Percentiles rank a stretch among this genome's conserved stretches.
Evolutionary conservation across 2,797 vertebrate genomes (phyloP).

Genomic region (Borostomias antarcticus): DNA sequence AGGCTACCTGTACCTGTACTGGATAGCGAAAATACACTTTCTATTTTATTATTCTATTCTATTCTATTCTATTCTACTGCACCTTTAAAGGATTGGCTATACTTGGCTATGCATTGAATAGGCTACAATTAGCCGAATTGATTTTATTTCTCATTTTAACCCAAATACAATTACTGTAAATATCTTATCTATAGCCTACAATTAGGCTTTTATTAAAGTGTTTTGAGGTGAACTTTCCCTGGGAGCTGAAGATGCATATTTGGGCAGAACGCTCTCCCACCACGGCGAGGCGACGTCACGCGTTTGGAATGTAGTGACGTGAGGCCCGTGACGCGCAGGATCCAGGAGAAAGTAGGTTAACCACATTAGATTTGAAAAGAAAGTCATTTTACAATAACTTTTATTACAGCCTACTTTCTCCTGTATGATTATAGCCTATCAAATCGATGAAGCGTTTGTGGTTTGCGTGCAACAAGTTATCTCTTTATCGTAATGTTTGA

Average conservation of each 20-base stretch:
- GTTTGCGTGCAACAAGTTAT: slow-evolving; percentile 15
- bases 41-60: too few relatives aligned
- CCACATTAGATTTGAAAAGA: slow-evolving; percentile 40
- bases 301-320: slow-evolving; percentile 62
- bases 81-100: too few relatives aligned
- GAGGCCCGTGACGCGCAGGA: slow-evolving; percentile 70
- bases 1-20: too few relatives aligned
- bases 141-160: too few relatives aligned
- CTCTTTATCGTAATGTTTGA: not conserved
- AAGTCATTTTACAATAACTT: slow-evolving; percentile 33
- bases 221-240: slow-evolving; percentile 3
- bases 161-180: too few relatives aligned
- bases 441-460: not conserved
- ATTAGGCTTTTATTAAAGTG: too few relatives aligned
- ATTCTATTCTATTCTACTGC: too few relatives aligned
- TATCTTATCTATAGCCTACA: too few relatives aligned
- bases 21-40: too few relatives aligned
- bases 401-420: not conserved
- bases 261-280: not conserved
- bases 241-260: not conserved
- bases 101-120: too few relatives aligned
- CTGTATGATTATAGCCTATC: too few relatives aligned
- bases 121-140: too few relatives aligned
- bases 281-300: slow-evolving; percentile 66
- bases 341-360: slow-evolving; percentile 73